Evolutionary conservation across 2,888 invertebrate genomes (phyloP).

Genomic region (Philhelius pedissequus): DNA sequence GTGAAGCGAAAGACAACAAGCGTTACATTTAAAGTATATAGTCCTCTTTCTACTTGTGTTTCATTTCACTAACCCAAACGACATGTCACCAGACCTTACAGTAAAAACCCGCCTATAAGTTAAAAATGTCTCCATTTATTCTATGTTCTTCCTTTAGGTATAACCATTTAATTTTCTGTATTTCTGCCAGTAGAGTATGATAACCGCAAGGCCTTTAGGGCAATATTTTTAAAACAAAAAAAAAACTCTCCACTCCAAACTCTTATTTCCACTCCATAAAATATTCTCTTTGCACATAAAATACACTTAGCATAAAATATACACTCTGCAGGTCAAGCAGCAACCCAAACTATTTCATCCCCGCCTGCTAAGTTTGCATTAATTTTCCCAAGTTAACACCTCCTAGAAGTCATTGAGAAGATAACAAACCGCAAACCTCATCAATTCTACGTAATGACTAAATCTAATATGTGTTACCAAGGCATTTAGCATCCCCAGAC

Average conservation of each 20-base stretch:
- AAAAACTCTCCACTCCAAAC: not conserved
- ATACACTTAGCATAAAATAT: not conserved
- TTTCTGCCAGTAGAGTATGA: not conserved
- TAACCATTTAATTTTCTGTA: not conserved
- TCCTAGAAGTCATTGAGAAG: not conserved
- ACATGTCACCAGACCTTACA: no score
- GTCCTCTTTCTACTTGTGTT: no score
- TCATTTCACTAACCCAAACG: no score
- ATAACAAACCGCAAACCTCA: conserved; percentile 16
- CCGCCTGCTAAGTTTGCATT: not conserved
- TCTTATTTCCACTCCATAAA: conserved; percentile 29
- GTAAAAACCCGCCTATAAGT: no score
- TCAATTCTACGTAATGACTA: conserved; percentile 42
- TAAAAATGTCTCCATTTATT: no score
- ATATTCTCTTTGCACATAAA: conserved; percentile 4
- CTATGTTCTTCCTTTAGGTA: not conserved
- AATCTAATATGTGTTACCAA: not conserved
- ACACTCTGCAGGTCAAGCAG: not conserved
- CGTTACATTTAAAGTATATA: no score
- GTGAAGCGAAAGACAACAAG: no score
- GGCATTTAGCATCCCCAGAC: not conserved
- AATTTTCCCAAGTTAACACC: conserved; percentile 49
- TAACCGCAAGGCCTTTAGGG: not conserved
- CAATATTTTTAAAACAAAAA: no score
- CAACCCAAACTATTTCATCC: not conserved